These are phyloP conservation scores for Mermis nigrescens DNA, from an alignment of 2,888 invertebrate genomes.

Conservation along the genomic window DNA sequence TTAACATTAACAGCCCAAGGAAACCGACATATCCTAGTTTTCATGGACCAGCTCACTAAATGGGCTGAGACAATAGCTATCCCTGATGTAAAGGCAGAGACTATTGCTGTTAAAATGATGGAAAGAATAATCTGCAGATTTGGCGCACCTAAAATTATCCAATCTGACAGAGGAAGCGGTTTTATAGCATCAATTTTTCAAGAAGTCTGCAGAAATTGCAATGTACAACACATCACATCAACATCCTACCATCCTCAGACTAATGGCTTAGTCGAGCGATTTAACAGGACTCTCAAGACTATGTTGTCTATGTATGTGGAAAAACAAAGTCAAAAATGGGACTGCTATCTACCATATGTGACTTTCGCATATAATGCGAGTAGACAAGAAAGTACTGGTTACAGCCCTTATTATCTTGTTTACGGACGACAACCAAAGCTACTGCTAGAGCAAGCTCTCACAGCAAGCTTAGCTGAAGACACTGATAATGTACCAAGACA, in stretches of 20 bases:
- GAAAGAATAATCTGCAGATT: not conserved
- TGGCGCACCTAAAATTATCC: not conserved
- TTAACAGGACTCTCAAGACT: slow-evolving; percentile 15
- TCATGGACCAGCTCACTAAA: slow-evolving; percentile 16
- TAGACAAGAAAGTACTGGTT: too few relatives aligned
- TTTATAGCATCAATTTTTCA: not conserved
- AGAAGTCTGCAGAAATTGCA: not conserved
- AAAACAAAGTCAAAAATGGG: too few relatives aligned
- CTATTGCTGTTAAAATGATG: slow-evolving; percentile 20
- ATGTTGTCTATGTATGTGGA: slow-evolving; percentile 20
- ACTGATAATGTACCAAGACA: too few relatives aligned
- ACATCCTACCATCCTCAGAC: slow-evolving; percentile 14
- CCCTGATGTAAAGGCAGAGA: slow-evolving; percentile 24
- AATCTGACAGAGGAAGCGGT: not conserved
- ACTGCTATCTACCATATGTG: too few relatives aligned
- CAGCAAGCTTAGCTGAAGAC: too few relatives aligned
- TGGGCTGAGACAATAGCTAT: slow-evolving; percentile 22
- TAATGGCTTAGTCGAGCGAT: slow-evolving; percentile 15
- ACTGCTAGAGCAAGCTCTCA: too few relatives aligned
- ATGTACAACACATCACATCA: not conserved
- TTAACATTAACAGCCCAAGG: slow-evolving; percentile 13
- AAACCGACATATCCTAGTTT: slow-evolving; percentile 18
- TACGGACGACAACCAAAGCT: too few relatives aligned
- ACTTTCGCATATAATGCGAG: too few relatives aligned
- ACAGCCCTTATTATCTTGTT: too few relatives aligned